Evolutionary conservation across 2,113 vertebrate genomes (phyloP).

Genomic region (Dunckerocampus dactyliophorus): DNA sequence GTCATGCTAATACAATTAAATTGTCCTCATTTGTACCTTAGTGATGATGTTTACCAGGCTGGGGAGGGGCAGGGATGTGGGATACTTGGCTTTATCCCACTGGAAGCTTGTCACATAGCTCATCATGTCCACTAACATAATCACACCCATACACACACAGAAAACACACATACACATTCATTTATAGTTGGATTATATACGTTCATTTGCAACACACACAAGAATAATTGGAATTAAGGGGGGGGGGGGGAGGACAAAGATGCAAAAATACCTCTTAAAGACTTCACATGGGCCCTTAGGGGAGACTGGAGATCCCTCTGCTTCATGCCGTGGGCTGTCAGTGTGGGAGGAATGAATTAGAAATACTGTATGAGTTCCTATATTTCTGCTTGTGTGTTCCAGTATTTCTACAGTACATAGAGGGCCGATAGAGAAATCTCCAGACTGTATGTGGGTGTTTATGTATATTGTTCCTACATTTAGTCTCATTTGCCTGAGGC

Average conservation of each 20-base stretch:
- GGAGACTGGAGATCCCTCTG: slow-evolving; percentile 44
- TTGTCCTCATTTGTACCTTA: slow-evolving; percentile 75
- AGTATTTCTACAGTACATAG: not conserved
- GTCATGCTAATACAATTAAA: too few species aligned
- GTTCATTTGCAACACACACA: not conserved
- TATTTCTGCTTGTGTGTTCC: slow-evolving; percentile 10
- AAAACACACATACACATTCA: slow-evolving; percentile 3
- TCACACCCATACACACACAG: slow-evolving; percentile 7
- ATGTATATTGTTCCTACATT: slow-evolving; percentile 2
- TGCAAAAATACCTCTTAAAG: slow-evolving; percentile 9
- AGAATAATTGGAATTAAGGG: not conserved
- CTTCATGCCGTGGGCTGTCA: slow-evolving; percentile 50
- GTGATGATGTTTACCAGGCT: slow-evolving; percentile 82
- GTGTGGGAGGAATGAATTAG: slow-evolving; percentile 11
- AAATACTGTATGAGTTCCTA: not conserved
- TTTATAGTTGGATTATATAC: not conserved
- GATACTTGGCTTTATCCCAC: slow-evolving; percentile 97
- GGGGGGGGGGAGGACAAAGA: not conserved
- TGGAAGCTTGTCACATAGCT: slow-evolving; percentile 87
- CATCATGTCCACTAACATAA: slow-evolving; percentile 80
- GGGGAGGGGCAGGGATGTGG: slow-evolving; percentile 83
- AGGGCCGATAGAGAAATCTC: not conserved
- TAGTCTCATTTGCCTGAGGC: slow-evolving; percentile 13
- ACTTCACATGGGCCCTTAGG: slow-evolving; percentile 56
- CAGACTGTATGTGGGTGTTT: not conserved